phyloP scores from a whole-genome alignment of 2,113 vertebrate species.

The Hylia prasina region DNA sequence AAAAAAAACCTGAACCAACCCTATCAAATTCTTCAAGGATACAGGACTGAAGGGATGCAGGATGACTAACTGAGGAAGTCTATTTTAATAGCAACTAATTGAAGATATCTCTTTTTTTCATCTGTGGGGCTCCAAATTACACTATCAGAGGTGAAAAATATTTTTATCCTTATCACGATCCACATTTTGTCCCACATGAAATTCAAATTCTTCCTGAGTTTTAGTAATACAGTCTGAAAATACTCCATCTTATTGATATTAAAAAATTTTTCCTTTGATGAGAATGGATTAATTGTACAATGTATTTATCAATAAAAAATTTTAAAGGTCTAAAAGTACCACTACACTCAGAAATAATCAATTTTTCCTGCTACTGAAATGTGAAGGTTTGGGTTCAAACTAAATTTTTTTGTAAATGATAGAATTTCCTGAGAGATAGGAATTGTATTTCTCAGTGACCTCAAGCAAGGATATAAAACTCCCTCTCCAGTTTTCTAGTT shows the following conservation, averaged over 20 bases:
- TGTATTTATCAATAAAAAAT: not conserved
- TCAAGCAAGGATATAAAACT: not conserved
- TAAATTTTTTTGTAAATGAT: not conserved
- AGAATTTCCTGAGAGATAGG: not conserved
- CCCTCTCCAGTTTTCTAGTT: not conserved
- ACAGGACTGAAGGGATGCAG: not conserved
- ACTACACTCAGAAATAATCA: not conserved
- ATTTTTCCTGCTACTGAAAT: not conserved
- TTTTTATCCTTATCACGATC: not conserved
- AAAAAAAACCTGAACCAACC: fast-evolving
- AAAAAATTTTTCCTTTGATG: not conserved
- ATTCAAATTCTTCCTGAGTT: not conserved
- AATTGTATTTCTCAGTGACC: not conserved
- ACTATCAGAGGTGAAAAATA: not conserved
- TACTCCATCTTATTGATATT: not conserved
- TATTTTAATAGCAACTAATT: not conserved
- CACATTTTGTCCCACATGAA: not conserved
- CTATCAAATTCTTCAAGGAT: not conserved
- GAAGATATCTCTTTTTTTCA: not conserved
- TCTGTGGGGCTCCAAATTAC: not conserved
- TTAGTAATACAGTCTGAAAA: not conserved
- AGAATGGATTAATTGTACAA: not conserved
- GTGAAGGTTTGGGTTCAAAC: not conserved
- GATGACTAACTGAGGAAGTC: not conserved
- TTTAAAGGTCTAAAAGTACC: not conserved